Evolutionary conservation across 2,797 vertebrate species (phyloP), one percentile per base, ranked within the genome.

Genomic region (Mastacembelus armatus): DNA sequence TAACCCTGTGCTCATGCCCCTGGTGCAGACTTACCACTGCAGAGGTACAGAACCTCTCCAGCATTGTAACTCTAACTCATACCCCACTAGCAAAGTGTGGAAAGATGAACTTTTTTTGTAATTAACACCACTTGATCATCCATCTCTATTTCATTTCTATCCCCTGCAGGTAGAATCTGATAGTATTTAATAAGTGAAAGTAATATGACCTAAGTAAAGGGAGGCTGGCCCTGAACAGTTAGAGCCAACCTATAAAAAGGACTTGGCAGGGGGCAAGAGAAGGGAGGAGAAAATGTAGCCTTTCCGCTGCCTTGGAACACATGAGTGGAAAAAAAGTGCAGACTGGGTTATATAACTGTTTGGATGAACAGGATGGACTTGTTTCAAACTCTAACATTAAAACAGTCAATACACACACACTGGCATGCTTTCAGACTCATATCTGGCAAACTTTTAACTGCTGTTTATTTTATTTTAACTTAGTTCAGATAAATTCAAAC

Each of bases 101-200:
- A 84, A 26, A 75, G 70, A 76, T 69, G 29, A 66, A 66, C 74
- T 50, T 80, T 77, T 76, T 71, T 74, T 14, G 72, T 72, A 52
- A 77, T 74, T 19, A 77, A 51, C 70, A 60, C 30, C 77, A 90
- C 80, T 64, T 18, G 79, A 85, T 89, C 82, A 72, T 50, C 27
- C 44, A 47, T 67, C 76, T 85, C 74, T 32, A 21, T 84, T 80
- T 77, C 15, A 77, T 51, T 49, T 57, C 26, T 54, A 59, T 79
- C 87, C 84, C 86, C 88, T 81, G 83, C 71, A 12, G 58, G 55
- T 82, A 84, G 79, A 86, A 90, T 66, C 43, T 74, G 88, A 91
- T 89, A 52, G 78, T 67, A 16, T 68, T 81, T 70, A 83, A 75
- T 72, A 75, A 75, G 66, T 63, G 70, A 80, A 83, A 81, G 78